Evolutionary conservation across 1,140 invertebrate species (phyloP).

Genomic region (Drosophila biarmipes): DNA sequence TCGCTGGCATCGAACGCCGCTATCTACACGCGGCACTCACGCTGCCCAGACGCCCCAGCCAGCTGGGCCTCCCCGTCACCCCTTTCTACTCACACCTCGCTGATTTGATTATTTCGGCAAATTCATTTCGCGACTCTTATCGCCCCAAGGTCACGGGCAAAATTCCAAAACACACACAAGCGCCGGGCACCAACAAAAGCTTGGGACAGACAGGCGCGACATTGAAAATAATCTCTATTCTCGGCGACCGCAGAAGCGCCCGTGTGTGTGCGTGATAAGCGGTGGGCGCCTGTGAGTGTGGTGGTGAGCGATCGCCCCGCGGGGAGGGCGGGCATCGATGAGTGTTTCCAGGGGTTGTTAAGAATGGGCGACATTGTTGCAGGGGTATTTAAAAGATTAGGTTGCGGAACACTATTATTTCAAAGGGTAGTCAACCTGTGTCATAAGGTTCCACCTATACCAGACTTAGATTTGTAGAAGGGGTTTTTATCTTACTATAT

Average conservation of each 20-base stretch:
- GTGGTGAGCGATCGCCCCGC: constrained; percentile 1
- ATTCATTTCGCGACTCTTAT: constrained; percentile 82
- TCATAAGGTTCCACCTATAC: too few species aligned
- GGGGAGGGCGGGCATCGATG: background rate
- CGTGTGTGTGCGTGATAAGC: constrained; percentile 30
- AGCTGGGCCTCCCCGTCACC: background rate
- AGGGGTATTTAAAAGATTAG: too few species aligned
- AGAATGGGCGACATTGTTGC: background rate
- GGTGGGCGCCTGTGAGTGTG: constrained; percentile 16
- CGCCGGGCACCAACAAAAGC: constrained; percentile 29
- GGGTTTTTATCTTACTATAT: too few species aligned
- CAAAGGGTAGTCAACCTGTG: too few species aligned
- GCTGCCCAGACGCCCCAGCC: constrained; percentile 35
- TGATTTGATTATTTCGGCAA: constrained; percentile 80
- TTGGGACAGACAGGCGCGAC: constrained; percentile 54
- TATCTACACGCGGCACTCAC: constrained; percentile 70
- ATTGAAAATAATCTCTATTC: constrained; percentile 75
- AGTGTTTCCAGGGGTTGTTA: constrained; percentile 17
- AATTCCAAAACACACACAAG: constrained; percentile 63
- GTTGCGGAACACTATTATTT: too few species aligned
- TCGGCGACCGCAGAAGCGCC: constrained; percentile 6
- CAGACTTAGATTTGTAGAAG: too few species aligned
- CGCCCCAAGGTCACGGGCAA: constrained; percentile 80
- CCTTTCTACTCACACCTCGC: constrained; percentile 2
- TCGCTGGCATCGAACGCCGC: constrained; percentile 55